These are phyloP conservation scores for Forbesichthys agassizii DNA, from an alignment of 2,113 vertebrate species.

Conservation along the genomic window DNA sequence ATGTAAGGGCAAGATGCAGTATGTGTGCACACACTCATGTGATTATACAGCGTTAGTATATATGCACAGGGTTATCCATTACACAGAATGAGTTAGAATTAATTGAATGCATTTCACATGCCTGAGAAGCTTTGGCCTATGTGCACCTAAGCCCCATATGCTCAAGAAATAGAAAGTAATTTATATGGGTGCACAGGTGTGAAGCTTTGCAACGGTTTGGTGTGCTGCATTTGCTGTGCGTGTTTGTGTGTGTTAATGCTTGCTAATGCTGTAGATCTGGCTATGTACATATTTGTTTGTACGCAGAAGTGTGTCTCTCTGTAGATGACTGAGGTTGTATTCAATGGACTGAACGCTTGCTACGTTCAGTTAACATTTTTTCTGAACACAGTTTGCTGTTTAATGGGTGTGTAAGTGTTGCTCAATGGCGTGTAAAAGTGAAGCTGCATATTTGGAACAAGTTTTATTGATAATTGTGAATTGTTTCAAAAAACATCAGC, in stretches of 20 bases:
- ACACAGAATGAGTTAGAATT: constrained; percentile 29
- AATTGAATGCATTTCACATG: constrained; percentile 26
- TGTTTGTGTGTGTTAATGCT: constrained; percentile 5
- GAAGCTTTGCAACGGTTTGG: constrained; percentile 6
- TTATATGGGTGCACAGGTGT: constrained; percentile 20
- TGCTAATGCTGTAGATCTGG: neutral
- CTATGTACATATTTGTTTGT: neutral
- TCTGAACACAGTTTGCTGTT: neutral
- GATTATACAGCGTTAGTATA: constrained; percentile 25
- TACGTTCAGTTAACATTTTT: too few species aligned
- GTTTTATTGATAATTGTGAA: too few species aligned
- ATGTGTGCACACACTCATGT: constrained; percentile 17
- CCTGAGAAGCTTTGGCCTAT: constrained; percentile 37
- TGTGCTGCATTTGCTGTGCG: constrained; percentile 15
- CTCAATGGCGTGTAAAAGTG: too few species aligned
- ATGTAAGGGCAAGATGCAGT: neutral
- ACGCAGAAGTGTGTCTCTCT: neutral
- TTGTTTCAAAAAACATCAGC: too few species aligned
- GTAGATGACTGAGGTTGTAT: neutral
- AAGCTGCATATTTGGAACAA: too few species aligned
- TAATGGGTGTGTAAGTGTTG: neutral
- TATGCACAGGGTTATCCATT: constrained; percentile 8
- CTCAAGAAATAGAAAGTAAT: constrained; percentile 35
- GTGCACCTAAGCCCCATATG: constrained; percentile 27
- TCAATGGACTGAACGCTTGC: too few species aligned